Conservation (phyloP, 1,140 invertebrate genomes). For the Apocrypta bakeri region DNA sequence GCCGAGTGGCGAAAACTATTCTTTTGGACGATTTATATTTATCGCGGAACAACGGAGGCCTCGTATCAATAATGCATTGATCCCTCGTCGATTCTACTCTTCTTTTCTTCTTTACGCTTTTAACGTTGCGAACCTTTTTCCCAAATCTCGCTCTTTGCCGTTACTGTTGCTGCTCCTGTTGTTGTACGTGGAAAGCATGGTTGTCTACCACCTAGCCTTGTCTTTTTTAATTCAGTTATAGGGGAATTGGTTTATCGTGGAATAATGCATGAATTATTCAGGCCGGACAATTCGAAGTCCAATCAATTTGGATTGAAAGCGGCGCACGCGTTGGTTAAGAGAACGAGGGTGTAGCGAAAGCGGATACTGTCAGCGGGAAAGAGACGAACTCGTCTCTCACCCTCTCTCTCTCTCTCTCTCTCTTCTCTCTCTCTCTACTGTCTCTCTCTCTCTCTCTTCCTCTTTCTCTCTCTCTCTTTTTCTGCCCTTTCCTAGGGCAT, state of each 20-base stretch:
- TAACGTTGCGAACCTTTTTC: not conserved
- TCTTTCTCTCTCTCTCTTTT: not conserved
- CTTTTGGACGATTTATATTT: constrained; percentile 43
- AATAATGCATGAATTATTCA: constrained; percentile 72
- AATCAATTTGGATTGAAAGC: constrained; percentile 68
- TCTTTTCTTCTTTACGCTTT: not conserved
- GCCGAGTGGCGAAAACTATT: constrained; percentile 24
- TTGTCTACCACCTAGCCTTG: no score
- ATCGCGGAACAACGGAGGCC: constrained; percentile 10
- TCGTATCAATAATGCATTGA: constrained; percentile 47
- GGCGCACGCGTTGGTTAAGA: constrained; percentile 35
- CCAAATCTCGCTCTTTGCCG: not conserved
- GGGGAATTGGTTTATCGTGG: constrained; percentile 61
- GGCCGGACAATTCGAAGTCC: constrained; percentile 66
- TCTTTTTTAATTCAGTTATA: constrained; percentile 57
- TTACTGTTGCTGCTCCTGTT: no score
- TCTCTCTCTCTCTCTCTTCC: not conserved
- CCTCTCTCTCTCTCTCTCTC: not conserved
- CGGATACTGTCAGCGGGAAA: not conserved
- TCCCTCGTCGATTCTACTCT: constrained; percentile 7
- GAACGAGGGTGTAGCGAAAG: constrained; percentile 1
- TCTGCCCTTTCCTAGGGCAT: constrained; percentile 18
- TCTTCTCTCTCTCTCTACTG: no score
- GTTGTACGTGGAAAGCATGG: no score
- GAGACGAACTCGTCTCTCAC: not conserved